Conservation (phyloP, 2,797 vertebrate genomes). For the Apogon talboti region DNA sequence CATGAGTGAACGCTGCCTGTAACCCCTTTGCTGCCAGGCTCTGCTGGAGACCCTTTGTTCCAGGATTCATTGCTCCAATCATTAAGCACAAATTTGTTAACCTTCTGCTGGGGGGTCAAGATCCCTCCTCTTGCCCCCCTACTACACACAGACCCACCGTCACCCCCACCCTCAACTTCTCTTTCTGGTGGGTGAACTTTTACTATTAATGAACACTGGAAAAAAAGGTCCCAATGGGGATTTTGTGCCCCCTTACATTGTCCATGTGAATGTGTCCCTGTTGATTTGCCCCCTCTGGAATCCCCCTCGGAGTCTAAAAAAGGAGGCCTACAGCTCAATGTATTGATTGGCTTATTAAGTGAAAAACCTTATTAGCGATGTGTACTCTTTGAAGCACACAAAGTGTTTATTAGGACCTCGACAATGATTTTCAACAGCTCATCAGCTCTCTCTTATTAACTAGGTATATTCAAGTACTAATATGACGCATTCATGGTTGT, state of each 20-base stretch:
- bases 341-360: constrained; percentile 84
- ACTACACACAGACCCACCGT: constrained; percentile 35
- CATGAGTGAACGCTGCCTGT: constrained; percentile 78
- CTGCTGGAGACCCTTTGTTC: constrained; percentile 83
- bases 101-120: constrained; percentile 80
- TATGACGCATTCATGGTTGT: background rate
- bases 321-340: constrained; percentile 67
- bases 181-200: constrained; percentile 80
- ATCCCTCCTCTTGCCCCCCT: constrained; percentile 49
- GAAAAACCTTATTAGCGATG: constrained; percentile 76
- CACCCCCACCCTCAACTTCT: constrained; percentile 48
- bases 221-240: constrained; percentile 61
- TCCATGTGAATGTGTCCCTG: constrained; percentile 76
- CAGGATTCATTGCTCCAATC: constrained; percentile 80
- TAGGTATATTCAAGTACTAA: background rate
- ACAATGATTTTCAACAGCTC: constrained; percentile 41
- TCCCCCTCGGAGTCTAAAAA: constrained; percentile 56
- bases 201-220: constrained; percentile 72
- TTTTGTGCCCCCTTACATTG: constrained; percentile 68
- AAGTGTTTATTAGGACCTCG: constrained; percentile 54
- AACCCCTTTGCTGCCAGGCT: constrained; percentile 79
- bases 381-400: constrained; percentile 65
- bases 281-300: constrained; percentile 72
- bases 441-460: constrained; percentile 33
- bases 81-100: constrained; percentile 86